These are phyloP conservation scores for Dryococelus australis DNA, from an alignment of 2,888 invertebrate genomes.

Conservation along the genomic window DNA sequence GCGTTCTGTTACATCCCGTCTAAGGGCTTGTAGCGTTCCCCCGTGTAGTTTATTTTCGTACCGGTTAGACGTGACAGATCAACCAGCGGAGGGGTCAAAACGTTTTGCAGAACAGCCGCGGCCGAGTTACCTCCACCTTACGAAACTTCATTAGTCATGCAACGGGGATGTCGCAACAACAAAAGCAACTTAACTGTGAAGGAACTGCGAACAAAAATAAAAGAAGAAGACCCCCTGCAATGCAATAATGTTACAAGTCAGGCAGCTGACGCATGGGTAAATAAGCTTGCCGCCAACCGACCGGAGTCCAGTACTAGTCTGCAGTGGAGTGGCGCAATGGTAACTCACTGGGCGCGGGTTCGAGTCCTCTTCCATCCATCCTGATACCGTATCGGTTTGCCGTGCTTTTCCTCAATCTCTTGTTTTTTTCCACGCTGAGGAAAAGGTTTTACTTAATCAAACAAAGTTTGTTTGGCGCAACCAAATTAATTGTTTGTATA, in stretches of 20 bases:
- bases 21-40: not conserved
- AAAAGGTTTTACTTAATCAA: no score
- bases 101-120: not conserved
- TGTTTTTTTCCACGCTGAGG: no score
- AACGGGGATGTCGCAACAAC: not conserved
- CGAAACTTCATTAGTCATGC: not conserved
- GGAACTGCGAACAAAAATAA: not conserved
- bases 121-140: not conserved
- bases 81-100: not conserved
- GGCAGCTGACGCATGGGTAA: not conserved
- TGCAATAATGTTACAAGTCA: not conserved
- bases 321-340: no score
- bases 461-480: no score
- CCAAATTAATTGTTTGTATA: no score
- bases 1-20: not conserved
- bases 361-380: no score
- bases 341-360: no score
- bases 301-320: no score
- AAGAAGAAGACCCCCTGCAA: not conserved
- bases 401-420: no score
- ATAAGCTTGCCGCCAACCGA: no score
- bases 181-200: not conserved
- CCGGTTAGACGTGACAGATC: not conserved
- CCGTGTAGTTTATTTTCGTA: not conserved
- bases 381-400: no score